Evolutionary conservation across 2,797 vertebrate species (phyloP).

Genomic region (Hydrolagus colliei): DNA sequence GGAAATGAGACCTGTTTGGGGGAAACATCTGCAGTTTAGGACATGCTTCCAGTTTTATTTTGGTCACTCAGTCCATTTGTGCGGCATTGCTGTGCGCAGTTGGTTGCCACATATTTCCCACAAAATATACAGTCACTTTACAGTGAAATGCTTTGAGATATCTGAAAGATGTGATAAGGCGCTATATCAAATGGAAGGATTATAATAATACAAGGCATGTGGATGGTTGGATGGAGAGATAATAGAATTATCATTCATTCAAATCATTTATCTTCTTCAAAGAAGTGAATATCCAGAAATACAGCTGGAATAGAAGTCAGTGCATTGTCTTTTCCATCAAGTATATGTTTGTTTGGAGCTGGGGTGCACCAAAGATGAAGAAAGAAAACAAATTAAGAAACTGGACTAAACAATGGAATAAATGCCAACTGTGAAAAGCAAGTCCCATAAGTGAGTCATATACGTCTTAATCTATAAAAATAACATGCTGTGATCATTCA

Average conservation of each 20-base stretch:
- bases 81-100: too few species aligned
- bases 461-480: not conserved
- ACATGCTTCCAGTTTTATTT: too few species aligned
- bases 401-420: not conserved
- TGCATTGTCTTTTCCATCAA: not conserved
- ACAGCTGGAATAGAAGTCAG: not conserved
- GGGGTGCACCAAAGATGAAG: not conserved
- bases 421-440: not conserved
- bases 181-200: too few species aligned
- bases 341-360: not conserved
- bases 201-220: too few species aligned
- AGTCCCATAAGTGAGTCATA: not conserved
- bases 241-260: not conserved
- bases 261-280: not conserved
- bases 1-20: too few species aligned
- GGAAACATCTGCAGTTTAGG: too few species aligned
- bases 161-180: too few species aligned
- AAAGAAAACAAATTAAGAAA: not conserved
- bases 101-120: too few species aligned
- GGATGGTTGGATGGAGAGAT: too few species aligned
- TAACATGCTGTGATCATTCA: not conserved
- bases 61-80: too few species aligned
- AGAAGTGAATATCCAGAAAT: not conserved
- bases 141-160: too few species aligned
- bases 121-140: too few species aligned